A percentile compares a stretch with the other conserved stretches of the same genome.
These are phyloP conservation scores for Epinotia ramella DNA, from an alignment of 2,888 invertebrate genomes.

Conservation along the genomic window DNA sequence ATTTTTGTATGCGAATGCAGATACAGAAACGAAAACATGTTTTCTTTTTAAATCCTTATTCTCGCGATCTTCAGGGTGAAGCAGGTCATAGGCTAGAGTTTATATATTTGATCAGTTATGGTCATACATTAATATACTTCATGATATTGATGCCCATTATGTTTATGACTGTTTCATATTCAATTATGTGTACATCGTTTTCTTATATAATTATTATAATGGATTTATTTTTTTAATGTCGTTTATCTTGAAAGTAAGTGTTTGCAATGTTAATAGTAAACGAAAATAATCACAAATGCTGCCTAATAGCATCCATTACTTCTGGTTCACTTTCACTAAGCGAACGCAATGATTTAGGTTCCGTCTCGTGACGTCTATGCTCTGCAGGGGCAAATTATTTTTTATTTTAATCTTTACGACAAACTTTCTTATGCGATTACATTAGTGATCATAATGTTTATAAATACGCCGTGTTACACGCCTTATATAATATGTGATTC, in stretches of 20 bases:
- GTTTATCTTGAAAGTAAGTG: conserved; percentile 1
- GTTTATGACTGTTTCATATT: no score
- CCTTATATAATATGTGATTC: conserved; percentile 28
- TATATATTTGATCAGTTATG: background rate
- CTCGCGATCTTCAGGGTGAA: background rate
- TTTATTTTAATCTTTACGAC: conserved; percentile 57
- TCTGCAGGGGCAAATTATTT: conserved; percentile 64
- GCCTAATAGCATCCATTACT: conserved; percentile 68
- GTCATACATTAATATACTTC: no score
- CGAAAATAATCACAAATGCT: conserved; percentile 55
- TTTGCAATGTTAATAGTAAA: conserved; percentile 29
- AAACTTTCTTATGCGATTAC: conserved; percentile 62
- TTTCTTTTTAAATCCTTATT: background rate
- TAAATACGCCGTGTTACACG: conserved; percentile 8
- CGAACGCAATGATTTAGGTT: conserved; percentile 69
- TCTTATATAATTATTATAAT: no score
- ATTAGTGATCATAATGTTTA: conserved; percentile 32
- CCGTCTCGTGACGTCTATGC: conserved; percentile 70
- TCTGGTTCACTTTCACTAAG: conserved; percentile 77
- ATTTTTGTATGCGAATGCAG: background rate
- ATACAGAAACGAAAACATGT: background rate
- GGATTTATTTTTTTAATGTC: background rate
- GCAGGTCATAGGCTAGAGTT: background rate
- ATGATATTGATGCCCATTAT: no score
- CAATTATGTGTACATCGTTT: no score